phyloP scores from a whole-genome alignment of 2,113 vertebrate species.

The Hoplias malabaricus region DNA sequence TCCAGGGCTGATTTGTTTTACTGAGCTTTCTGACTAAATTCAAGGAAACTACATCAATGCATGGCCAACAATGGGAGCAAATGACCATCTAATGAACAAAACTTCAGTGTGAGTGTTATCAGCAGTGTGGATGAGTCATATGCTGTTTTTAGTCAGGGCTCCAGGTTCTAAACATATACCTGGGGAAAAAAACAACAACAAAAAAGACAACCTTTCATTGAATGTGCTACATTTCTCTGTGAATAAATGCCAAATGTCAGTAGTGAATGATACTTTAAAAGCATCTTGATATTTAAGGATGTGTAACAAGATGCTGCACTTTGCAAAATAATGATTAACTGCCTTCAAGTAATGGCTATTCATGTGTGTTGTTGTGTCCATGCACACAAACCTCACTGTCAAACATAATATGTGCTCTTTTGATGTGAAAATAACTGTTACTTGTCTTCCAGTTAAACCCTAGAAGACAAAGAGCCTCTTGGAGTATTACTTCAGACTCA shows the following conservation, averaged over 20 bases:
- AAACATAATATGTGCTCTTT: background rate
- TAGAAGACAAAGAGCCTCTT: background rate
- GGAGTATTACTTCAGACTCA: background rate
- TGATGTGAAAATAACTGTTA: too few relatives aligned
- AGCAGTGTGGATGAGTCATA: background rate
- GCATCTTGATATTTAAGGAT: background rate
- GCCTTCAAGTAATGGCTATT: background rate
- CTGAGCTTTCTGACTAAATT: background rate
- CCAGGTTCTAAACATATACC: background rate
- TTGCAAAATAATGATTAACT: background rate
- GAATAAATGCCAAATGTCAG: constrained; percentile 1
- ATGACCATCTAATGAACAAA: background rate
- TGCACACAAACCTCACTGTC: background rate
- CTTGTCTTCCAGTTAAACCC: background rate
- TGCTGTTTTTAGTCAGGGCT: constrained; percentile 12
- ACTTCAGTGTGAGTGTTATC: background rate
- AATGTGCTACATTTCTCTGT: background rate
- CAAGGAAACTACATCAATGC: background rate
- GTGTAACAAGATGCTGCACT: background rate
- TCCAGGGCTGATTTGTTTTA: background rate
- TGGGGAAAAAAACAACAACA: background rate
- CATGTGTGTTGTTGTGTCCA: background rate
- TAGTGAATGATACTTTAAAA: constrained; percentile 6
- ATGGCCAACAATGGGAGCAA: background rate
- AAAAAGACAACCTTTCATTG: background rate